Conservation (phyloP, 2,113 vertebrate genomes). For the Amazona vittata region DNA sequence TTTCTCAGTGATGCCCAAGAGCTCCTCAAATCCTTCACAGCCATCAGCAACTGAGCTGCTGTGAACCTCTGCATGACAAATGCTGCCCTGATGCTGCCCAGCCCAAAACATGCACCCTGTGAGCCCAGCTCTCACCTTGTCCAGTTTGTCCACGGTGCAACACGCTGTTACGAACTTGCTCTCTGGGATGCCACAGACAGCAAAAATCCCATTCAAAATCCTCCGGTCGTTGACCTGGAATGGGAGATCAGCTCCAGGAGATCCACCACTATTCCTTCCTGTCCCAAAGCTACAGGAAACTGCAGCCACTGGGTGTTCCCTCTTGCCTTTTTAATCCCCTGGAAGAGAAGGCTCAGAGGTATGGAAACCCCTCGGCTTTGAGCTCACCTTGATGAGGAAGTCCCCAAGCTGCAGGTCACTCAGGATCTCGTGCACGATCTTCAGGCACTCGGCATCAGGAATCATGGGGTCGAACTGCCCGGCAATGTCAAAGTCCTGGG, state of each 20-base stretch:
- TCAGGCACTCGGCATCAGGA: constrained; percentile 94
- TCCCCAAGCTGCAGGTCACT: constrained; percentile 90
- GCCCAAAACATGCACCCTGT: background rate
- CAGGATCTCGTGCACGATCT: constrained; percentile 94
- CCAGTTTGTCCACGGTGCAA: constrained; percentile 91
- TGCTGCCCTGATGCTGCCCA: background rate
- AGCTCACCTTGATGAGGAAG: constrained; percentile 89
- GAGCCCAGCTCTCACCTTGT: constrained; percentile 80
- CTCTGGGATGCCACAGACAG: constrained; percentile 86
- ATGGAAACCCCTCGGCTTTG: background rate
- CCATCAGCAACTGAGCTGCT: background rate
- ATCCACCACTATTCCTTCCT: background rate
- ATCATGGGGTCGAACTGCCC: constrained; percentile 96
- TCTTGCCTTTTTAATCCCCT: fast-evolving
- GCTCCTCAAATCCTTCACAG: background rate
- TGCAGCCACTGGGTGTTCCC: background rate
- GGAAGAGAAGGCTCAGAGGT: fast-evolving
- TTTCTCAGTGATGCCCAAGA: background rate
- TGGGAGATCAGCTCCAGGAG: background rate
- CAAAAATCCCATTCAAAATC: constrained; percentile 92
- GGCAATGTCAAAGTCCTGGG: constrained; percentile 95
- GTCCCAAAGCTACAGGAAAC: background rate
- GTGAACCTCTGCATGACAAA: background rate
- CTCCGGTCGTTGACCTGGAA: constrained; percentile 89
- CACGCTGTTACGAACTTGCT: constrained; percentile 87